These are phyloP conservation scores for Polydrusus tereticollis DNA, from an alignment of 2,888 invertebrate species.

Conservation along the genomic window DNA sequence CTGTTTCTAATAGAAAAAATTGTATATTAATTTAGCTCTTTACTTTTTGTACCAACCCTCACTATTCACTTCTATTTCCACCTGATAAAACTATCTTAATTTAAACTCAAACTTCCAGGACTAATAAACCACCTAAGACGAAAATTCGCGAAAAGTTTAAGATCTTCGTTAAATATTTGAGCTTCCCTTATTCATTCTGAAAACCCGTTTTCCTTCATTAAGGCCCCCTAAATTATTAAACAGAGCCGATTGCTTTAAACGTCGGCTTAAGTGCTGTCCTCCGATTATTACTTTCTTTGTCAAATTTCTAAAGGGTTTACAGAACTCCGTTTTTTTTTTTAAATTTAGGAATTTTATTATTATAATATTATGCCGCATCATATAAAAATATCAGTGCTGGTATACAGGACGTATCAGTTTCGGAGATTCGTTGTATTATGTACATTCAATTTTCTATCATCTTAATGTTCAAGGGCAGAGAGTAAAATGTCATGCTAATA, in stretches of 20 bases:
- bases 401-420: too few species aligned
- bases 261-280: constrained; percentile 44
- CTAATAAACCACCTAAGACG: constrained; percentile 28
- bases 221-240: constrained; percentile 47
- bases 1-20: too few species aligned
- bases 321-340: background rate
- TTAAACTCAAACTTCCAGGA: background rate
- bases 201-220: constrained; percentile 47
- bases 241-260: constrained; percentile 44
- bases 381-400: too few species aligned
- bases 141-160: constrained; percentile 46
- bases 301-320: background rate
- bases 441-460: too few species aligned
- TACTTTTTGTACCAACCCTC: too few species aligned
- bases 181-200: constrained; percentile 41
- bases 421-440: too few species aligned
- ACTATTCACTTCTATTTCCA: background rate
- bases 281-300: constrained; percentile 30
- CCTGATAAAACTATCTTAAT: background rate
- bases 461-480: too few species aligned
- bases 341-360: background rate
- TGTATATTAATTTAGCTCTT: too few species aligned
- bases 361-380: too few species aligned
- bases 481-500: too few species aligned
- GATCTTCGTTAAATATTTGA: constrained; percentile 47